Base-by-base conservation (phyloP, 1,140 invertebrate species). In the Ceratina calcarata region DNA sequence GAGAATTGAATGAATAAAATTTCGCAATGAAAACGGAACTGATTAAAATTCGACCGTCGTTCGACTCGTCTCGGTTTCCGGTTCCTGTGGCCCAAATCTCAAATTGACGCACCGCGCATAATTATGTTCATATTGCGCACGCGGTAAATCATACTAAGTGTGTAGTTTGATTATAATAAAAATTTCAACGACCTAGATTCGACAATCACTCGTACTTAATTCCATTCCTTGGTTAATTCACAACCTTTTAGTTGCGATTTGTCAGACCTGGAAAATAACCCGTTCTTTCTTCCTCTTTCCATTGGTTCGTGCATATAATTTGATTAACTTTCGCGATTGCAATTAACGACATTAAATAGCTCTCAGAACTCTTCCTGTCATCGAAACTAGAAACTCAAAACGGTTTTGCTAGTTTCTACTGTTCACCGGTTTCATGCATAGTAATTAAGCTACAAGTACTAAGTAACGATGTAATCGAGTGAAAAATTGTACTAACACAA, bases 51-150 rank as follows among this genome's bases (percentile, higher is more conserved):
- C n/a, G n/a, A n/a, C n/a, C 67, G 24, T 58, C 51, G 53, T 70
- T 16, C 27, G 8, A 16, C 13, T 7, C 3, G 24, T 7, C 16
- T 49, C n/a, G 51, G 55, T 20, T 79, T 79, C 78, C 78, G 53
- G 71, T 74, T 74, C 71, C 18, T 51, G 3, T 53, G 77, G 51
- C 60, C 55, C 53, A 58, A 53, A 73, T 51, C 22, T n/a, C 53
- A 69, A 67, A 37, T 22, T 51, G 66, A 55, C 24, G 16, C 67
- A 53, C 15, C 18, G 45, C 13, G 66, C 75, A 69, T 70, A 70
- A 78, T 78, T 69, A 67, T 58, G 20, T 70, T 51, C 51, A 74
- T 73, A 60, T 79, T 45, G 37, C 16, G 22, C 32, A 73, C 69
- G 61, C 61, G 74, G 13, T 20, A 12, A 12, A 20, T 53, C 32